Base-by-base conservation (phyloP, 1,140 invertebrate species). In the Drosophila nebulosa region DNA sequence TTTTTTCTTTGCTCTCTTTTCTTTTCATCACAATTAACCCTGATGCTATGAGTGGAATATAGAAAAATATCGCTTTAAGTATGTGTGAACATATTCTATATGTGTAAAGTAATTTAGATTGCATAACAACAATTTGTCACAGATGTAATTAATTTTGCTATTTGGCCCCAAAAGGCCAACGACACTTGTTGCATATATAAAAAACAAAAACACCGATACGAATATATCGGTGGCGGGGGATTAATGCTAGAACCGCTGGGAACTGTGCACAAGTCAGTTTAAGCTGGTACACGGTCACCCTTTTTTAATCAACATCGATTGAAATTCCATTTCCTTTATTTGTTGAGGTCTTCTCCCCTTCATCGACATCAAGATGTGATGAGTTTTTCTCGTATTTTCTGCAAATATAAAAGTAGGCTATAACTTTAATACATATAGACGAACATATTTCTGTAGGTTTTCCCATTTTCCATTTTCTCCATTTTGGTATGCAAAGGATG, bases 221-320 rank as follows among this genome's bases (percentile, higher is more conserved):
- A 39, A 4, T 39, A 2, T 42, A 18, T 18, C 3, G 30, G 30
- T n/a, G 30, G 7, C 30, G 30, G 30, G 30, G 30, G 9, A 46
- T 21, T 21, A 10, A 21, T 7, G 9, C 3, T 21, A 46, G 21
- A 46, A 14, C 39, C 16, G 18, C 39, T 46, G 16, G 18, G 39
- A 46, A 21, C 16, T 21, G 16, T 46, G 12, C 9, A 46, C 6
- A 46, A 46, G 39, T 46, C 39, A 21, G 39, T 46, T 46, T 21
- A 10, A 21, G 39, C 39, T 46, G 39, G 39, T 46, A 46, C 21
- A 46, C 4, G 39, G 39, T 21, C 39, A 46, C 39, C 39, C 39
- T 46, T 46, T 46, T 46, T 46, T 46, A 46, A 46, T 46, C 39
- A 46, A 46, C 39, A 46, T 21, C 39, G 39, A 46, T 46, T 46